These are phyloP conservation scores for Leucoraja ocellata DNA, from an alignment of 2,797 vertebrate genomes.

Conservation along the genomic window DNA sequence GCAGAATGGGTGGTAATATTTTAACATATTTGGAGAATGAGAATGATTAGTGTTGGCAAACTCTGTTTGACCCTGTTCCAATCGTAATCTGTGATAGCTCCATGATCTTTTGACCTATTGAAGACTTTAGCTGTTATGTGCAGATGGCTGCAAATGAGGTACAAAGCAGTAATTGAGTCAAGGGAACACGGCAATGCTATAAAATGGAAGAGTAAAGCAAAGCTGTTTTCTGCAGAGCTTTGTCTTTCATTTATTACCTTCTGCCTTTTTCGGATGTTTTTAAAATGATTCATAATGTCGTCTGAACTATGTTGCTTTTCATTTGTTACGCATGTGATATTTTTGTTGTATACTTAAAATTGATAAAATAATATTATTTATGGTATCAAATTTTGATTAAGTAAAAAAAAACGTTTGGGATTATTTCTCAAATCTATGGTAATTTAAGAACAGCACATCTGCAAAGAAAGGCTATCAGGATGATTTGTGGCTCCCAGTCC, in stretches of 20 bases:
- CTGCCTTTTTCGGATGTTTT: neutral
- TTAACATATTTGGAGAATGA: constrained; percentile 6
- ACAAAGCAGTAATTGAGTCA: neutral
- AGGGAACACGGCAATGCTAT: neutral
- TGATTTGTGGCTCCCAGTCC: neutral
- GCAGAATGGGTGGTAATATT: neutral
- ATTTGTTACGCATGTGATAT: neutral
- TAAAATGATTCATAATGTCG: no score
- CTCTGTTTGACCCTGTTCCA: constrained; percentile 9
- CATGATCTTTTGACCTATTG: neutral
- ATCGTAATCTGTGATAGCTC: neutral
- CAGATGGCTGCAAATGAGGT: constrained; percentile 9
- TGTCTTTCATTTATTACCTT: neutral
- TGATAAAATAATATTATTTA: neutral
- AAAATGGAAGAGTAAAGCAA: constrained; percentile 2
- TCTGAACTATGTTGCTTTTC: neutral
- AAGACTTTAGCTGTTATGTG: neutral
- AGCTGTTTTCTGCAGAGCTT: neutral
- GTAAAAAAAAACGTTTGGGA: neutral
- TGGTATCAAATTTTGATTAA: neutral
- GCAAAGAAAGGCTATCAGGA: neutral
- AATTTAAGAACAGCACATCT: neutral
- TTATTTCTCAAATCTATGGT: neutral
- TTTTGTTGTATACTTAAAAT: neutral
- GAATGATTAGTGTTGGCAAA: neutral